Base-by-base conservation (phyloP, 2,888 invertebrate genomes). In the Drosophila mulleri region DNA sequence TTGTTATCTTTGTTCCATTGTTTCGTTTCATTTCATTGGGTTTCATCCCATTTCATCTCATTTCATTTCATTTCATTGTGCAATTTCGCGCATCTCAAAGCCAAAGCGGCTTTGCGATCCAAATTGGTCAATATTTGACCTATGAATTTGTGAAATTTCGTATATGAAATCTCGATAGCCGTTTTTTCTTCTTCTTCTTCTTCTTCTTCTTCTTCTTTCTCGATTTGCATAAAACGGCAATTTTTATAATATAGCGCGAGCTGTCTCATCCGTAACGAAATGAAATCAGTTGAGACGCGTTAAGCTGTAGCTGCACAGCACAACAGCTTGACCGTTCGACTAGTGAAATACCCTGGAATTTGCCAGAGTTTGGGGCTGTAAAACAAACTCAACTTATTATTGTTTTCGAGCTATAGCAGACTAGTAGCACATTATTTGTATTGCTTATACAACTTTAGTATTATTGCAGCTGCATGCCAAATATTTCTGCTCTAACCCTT, bases 71-170 rank as follows among this genome's bases (percentile, higher is more conserved):
- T 39, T 57, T 56, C 12, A 26, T 32, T 84, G 89, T 84, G 84
- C 75, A 84, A 84, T 84, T 89, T 87, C 42, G 75, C 76, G 60
- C 75, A 48, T 29, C 48, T 48, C 29, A 12, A 29, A 20, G 47
- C 47, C 16, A 1, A 45, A 23, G 8, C 45, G 45, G 8, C 45
- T 23, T 16, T 37, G 59, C 67, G 63, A 53, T 72, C 59, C 26
- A 37, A 53, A 77, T 83, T 86, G 72, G 72, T 88, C 78, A 83
- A 83, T 86, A 65, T 81, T 81, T 78, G 80, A 79, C 71, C 79
- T 70, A 82, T 72, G 84, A 69, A 59, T 78, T 72, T 78, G 65
- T 80, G 72, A 72, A 76, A 76, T 78, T 72, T 68, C 39, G 16
- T 53, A 32, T 80, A 48, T 63, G 67, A 75, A 75, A 75, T 71